phyloP scores from a whole-genome alignment of 2,113 vertebrate genomes.

The Boleophthalmus pectinirostris region DNA sequence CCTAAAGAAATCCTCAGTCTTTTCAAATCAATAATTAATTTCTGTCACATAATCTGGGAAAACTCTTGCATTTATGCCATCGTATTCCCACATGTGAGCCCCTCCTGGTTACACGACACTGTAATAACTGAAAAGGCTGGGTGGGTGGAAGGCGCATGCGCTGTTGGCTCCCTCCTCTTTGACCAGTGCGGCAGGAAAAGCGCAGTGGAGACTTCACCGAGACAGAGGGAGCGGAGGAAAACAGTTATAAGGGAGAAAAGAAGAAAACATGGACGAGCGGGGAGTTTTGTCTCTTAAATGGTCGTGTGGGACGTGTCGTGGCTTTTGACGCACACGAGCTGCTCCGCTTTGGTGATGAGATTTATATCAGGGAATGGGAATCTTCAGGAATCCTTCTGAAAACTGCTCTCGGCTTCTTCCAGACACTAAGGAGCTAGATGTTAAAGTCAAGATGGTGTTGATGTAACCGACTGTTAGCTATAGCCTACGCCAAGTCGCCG shows the following conservation, averaged over 20 bases:
- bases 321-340: slow-evolving; percentile 27
- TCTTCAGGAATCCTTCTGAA: slow-evolving; percentile 46
- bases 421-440: background rate
- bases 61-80: background rate
- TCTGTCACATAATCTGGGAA: background rate
- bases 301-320: background rate
- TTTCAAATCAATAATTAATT: background rate
- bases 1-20: background rate
- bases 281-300: background rate
- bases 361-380: slow-evolving; percentile 64
- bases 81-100: background rate
- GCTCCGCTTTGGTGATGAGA: slow-evolving; percentile 49
- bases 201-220: slow-evolving; percentile 73
- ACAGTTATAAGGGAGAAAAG: slow-evolving; percentile 36
- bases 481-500: slow-evolving; percentile 9
- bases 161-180: slow-evolving; percentile 56
- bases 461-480: slow-evolving; percentile 9
- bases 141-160: slow-evolving; percentile 81
- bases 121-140: slow-evolving; percentile 44
- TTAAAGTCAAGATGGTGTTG: slow-evolving; percentile 29
- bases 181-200: slow-evolving; percentile 85
- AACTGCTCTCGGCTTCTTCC: slow-evolving; percentile 39
- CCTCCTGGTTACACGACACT: slow-evolving; percentile 6
- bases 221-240: slow-evolving; percentile 37
- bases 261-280: slow-evolving; percentile 47